Base-by-base conservation (phyloP, 2,797 vertebrate genomes). In the Paguma larvata region DNA sequence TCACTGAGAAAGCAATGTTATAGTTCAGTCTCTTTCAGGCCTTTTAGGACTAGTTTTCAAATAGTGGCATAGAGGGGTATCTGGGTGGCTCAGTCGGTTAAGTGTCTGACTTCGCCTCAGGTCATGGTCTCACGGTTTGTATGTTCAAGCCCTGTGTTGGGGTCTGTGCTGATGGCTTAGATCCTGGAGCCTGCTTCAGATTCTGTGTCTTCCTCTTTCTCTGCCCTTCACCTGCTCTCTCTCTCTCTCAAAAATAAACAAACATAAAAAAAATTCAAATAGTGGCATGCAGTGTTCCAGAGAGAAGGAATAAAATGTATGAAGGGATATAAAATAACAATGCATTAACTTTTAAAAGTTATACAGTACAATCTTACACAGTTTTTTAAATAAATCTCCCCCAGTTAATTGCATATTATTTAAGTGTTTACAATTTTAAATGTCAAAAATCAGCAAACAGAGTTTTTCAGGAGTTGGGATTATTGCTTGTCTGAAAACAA, bases 401-500 rank as follows among this genome's bases (percentile, higher is more conserved):
- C 2, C 1, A 27, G 70, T 77, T 72, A 94, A 53, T 82, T 75
- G 6, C 3, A 70, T 72, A 63, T 51, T 70, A 59, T 88, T 92
- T 73, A 89, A 72, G 53, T 41, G 14, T 44, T 95, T 67, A 75
- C 4, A 86, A 62, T 91, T 77, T 87, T 85, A 72, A 87, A 67
- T 84, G 13, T 77, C 82, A 80, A 93, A 77, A 96, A 78, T 91
- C 53, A 44, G 9, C 41, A 63, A 9, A 30, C 8, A 48, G 21
- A 94, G 6, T 79, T 96, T 77, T 80, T 3, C 5, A 41, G 10
- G 27, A 80, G 46, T 16, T 95, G 16, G 1, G 44, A 72, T 95
- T 92, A 96, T 89, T 85, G 12, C 2, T 96, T 95, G 4, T 25
- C 48, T 91, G 70, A 23, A 30, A 96, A 97, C 0, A 97, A 23